phyloP scores from a whole-genome alignment of 2,888 invertebrate genomes.

The Drosophila testacea region DNA sequence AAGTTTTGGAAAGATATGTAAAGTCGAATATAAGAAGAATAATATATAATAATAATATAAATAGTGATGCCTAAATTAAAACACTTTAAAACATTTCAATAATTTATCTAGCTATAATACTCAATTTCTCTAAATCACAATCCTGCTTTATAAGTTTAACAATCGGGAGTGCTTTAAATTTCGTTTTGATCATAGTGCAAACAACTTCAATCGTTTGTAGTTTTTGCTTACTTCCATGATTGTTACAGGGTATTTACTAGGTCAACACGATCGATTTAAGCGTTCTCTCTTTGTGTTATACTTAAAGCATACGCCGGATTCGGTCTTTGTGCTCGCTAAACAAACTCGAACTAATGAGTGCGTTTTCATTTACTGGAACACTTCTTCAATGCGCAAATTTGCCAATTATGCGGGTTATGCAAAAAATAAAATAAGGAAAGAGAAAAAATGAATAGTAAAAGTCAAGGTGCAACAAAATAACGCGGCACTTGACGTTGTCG shows the following conservation, averaged over 20 bases:
- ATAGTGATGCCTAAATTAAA: no score
- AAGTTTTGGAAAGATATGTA: no score
- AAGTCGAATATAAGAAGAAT: no score
- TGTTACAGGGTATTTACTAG: conserved; percentile 10
- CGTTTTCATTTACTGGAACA: conserved; percentile 52
- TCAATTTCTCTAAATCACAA: no score
- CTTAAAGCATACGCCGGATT: conserved; percentile 35
- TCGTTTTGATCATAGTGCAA: neutral
- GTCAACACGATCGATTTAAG: neutral
- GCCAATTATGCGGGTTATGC: conserved; percentile 70
- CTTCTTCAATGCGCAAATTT: conserved; percentile 54
- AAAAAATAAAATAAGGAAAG: conserved; percentile 25
- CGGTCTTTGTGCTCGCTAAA: conserved; percentile 55
- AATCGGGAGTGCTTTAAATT: neutral
- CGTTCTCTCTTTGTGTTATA: conserved; percentile 1
- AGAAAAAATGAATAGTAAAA: conserved; percentile 45
- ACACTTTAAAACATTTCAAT: no score
- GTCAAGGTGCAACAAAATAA: conserved; percentile 77
- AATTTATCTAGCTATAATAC: no score
- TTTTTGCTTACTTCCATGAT: neutral
- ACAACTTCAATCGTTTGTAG: neutral
- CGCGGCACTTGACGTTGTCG: conserved; percentile 69
- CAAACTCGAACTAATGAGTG: conserved; percentile 75
- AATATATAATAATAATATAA: no score
- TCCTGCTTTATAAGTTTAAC: neutral